Conservation (phyloP, 2,888 invertebrate species). For the Pachycephus smyrnensis region DNA sequence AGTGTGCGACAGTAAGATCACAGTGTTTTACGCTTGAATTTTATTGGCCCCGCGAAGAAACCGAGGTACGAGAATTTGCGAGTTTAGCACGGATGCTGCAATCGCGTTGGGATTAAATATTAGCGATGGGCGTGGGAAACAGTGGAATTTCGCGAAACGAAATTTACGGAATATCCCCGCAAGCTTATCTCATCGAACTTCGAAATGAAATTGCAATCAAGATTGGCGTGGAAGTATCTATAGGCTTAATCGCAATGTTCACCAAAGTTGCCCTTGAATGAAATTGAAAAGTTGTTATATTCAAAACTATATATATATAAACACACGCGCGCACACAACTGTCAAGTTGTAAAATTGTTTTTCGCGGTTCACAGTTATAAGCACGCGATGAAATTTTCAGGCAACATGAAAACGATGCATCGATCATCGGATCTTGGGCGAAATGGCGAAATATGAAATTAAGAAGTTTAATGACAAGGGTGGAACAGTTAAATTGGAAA, state of each 20-base stretch:
- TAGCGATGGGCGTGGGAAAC: not conserved
- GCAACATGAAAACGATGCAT: not conserved
- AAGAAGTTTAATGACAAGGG: constrained; percentile 27
- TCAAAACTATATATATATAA: not conserved
- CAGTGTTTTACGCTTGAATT: not conserved
- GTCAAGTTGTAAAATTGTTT: constrained; percentile 41
- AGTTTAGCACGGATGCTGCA: not conserved
- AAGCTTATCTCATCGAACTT: not conserved
- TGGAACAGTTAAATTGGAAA: constrained; percentile 38
- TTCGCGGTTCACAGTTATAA: constrained; percentile 12
- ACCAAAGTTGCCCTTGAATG: not conserved
- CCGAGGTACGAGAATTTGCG: not conserved
- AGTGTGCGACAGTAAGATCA: not conserved
- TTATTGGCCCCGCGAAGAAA: not conserved
- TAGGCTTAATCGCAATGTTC: too few species aligned
- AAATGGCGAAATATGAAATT: constrained; percentile 32
- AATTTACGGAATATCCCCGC: not conserved
- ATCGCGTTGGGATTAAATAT: not conserved
- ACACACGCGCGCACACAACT: constrained; percentile 36
- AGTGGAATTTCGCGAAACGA: not conserved
- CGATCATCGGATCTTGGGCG: constrained; percentile 12
- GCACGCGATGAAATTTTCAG: not conserved
- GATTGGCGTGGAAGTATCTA: not conserved
- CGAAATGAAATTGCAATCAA: not conserved
- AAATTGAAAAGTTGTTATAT: not conserved